A percentile compares a stretch with the other conserved stretches of the same genome.
phyloP scores from a whole-genome alignment of 2,797 vertebrate genomes.

The Schizothorax lantsangensis region DNA sequence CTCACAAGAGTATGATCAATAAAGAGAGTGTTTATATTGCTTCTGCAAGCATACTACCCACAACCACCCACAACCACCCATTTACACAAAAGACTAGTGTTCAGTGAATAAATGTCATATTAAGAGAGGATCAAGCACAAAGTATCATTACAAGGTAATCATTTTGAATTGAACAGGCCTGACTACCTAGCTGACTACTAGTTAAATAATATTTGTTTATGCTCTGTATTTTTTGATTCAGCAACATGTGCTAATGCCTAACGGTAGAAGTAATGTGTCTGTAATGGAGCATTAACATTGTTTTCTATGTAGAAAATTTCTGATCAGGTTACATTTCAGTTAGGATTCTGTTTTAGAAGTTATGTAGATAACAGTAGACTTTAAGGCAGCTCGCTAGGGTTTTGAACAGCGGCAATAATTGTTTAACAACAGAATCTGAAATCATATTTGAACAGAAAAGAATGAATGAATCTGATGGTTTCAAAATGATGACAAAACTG shows the following conservation, averaged over 20 bases:
- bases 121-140: not conserved
- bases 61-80: too few relatives aligned
- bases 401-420: not conserved
- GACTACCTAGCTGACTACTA: not conserved
- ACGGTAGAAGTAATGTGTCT: not conserved
- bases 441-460: not conserved
- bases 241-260: not conserved
- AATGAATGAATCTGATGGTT: not conserved
- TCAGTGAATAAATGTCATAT: not conserved
- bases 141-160: not conserved
- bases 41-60: not conserved
- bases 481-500: not conserved
- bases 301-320: not conserved
- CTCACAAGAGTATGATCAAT: not conserved
- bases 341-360: not conserved
- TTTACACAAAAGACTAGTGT: not conserved
- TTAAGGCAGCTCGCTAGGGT: not conserved
- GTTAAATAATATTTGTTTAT: not conserved
- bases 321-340: not conserved
- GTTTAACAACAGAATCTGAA: not conserved
- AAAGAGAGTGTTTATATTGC: conserved; percentile 2
- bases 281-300: not conserved
- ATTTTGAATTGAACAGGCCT: not conserved
- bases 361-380: not conserved
- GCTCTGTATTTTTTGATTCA: not conserved